Evolutionary conservation across 23 tunicate genomes (phyloP), one percentile per base, ranked within the genome.

Genomic region (Pegea sp.): DNA sequence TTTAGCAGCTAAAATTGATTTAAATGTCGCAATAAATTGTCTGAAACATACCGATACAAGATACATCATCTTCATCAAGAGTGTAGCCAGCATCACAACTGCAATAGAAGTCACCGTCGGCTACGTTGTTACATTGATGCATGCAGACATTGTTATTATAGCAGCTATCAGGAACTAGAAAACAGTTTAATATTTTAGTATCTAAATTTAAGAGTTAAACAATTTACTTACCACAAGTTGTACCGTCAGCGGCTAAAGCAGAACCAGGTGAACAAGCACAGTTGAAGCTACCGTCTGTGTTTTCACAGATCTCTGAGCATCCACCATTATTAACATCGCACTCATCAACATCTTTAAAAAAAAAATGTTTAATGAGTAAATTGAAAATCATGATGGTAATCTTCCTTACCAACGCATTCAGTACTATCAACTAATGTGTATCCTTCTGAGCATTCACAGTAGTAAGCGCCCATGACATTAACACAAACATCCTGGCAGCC

Each of bases 131-230:
- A 66, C 95, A 84, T 2, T 26, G 54, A 29, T 84, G 95, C 5
- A 43, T 33, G 50, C 95, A 84, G 16, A 58, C 72, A 33, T 48
- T 64, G 59, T 72, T 81, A 5, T 29, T 50, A 54, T 59, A 73
- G 63, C 95, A 84, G 59, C 76, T 73, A 53, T 84, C 95, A 44
- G 58, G 84, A 44, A 73, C 95, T 84, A 53, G 16, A 54, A 71
- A 63, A 50, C 7, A 8, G 22, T 13, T 50, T 18, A 18, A 50
- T 50, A 50, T 13, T 50, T 13, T 13, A 50, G 22, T 21, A 6
- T 20, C 13, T 6, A 24, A 48, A 8, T 21, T 62, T 6, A 6
- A 5, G 3, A 24, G 31, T 8, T 22, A 18, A 55, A 30, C 22
- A 21, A 33, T 23, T 20, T 8, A 65, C 76, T 50, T 58, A 81